A percentile compares a stretch with the other conserved stretches of the same genome.
Evolutionary conservation across 1,140 invertebrate genomes (phyloP).

Genomic region (Teleopsis dalmanni): DNA sequence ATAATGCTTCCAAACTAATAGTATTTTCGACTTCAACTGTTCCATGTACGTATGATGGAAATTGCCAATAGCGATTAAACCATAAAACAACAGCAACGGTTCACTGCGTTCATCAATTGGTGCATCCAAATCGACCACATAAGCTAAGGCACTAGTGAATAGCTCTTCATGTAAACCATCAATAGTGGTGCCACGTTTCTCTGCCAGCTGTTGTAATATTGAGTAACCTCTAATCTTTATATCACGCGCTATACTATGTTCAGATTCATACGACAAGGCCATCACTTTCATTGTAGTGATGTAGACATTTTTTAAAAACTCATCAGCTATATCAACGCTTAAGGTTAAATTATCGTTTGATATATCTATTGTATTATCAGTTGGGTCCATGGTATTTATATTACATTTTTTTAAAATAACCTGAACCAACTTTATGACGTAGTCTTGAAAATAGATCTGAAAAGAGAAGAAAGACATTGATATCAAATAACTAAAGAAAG

Average conservation of each 20-base stretch:
- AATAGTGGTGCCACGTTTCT: conserved; percentile 11
- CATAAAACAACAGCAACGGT: conserved; percentile 32
- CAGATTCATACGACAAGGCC: conserved; percentile 17
- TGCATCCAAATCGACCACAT: conserved; percentile 33
- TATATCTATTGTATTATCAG: background rate
- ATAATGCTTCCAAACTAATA: conserved; percentile 30
- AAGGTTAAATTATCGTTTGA: too few species aligned
- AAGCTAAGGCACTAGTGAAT: conserved; percentile 20
- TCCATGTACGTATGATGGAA: conserved; percentile 25
- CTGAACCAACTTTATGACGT: conserved; percentile 14
- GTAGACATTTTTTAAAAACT: conserved; percentile 22
- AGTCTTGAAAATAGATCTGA: conserved; percentile 8
- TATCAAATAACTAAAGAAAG: too few species aligned
- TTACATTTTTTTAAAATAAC: conserved; percentile 23
- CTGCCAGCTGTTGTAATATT: conserved; percentile 18
- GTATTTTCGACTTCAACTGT: conserved; percentile 24
- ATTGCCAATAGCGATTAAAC: conserved; percentile 27
- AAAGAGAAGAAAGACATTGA: too few species aligned
- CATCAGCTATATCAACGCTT: too few species aligned
- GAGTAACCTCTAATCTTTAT: conserved; percentile 5
- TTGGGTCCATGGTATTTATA: background rate
- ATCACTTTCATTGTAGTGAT: conserved; percentile 25
- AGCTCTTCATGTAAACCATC: conserved; percentile 23
- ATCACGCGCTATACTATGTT: conserved; percentile 3
- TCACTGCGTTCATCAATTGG: conserved; percentile 28